Conservation (phyloP, 2,888 invertebrate genomes). For the Drepanosiphum platanoidis region DNA sequence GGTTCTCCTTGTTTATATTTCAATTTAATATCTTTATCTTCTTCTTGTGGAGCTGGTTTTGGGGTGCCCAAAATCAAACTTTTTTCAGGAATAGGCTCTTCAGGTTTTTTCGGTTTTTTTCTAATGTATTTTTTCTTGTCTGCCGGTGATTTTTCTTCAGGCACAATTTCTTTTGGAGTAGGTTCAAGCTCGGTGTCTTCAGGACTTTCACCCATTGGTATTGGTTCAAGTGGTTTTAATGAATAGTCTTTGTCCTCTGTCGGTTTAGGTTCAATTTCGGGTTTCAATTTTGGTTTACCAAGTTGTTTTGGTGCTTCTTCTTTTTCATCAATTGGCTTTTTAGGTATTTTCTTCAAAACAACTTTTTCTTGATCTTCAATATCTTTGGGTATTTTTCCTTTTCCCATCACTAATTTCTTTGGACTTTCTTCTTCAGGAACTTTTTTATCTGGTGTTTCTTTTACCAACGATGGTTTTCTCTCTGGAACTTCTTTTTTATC, state of each 20-base stretch:
- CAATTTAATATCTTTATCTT: constrained; percentile 67
- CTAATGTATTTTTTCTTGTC: constrained; percentile 63
- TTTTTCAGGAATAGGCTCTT: constrained; percentile 65
- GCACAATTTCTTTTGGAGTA: constrained; percentile 51
- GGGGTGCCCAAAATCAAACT: constrained; percentile 64
- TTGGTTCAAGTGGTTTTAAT: constrained; percentile 66
- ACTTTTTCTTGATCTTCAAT: constrained; percentile 67
- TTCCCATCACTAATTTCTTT: constrained; percentile 69
- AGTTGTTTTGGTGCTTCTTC: constrained; percentile 65
- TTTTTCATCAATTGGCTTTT: constrained; percentile 63
- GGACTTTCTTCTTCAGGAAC: constrained; percentile 68
- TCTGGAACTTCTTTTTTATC: constrained; percentile 66
- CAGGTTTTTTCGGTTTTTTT: constrained; percentile 64
- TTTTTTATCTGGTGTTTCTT: constrained; percentile 63
- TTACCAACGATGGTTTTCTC: constrained; percentile 64
- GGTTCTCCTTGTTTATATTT: constrained; percentile 68
- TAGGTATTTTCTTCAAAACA: constrained; percentile 68
- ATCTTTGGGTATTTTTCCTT: constrained; percentile 69
- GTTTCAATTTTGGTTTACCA: constrained; percentile 63
- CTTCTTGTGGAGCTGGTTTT: constrained; percentile 65
- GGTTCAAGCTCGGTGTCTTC: constrained; percentile 49
- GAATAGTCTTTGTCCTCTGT: constrained; percentile 61
- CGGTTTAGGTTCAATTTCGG: constrained; percentile 65
- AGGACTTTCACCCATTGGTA: constrained; percentile 64
- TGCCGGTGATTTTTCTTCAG: constrained; percentile 60